phyloP scores from a whole-genome alignment of 2,113 vertebrate species.

The Notothenia coriiceps region DNA sequence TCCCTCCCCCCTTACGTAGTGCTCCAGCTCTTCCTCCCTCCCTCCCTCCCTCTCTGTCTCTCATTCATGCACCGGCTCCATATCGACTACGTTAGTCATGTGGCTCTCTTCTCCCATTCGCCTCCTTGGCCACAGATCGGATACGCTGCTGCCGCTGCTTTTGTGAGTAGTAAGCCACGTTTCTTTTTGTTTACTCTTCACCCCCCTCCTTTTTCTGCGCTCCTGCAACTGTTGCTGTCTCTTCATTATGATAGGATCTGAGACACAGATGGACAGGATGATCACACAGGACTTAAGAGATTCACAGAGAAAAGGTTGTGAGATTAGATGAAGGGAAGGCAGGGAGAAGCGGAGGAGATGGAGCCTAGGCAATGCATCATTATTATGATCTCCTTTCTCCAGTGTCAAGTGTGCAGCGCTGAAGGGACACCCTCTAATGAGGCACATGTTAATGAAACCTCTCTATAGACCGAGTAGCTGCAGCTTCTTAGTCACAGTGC shows the following conservation, averaged over 20 bases:
- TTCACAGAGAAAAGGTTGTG: slow-evolving; percentile 10
- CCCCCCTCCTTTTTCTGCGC: slow-evolving; percentile 13
- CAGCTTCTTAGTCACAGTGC: slow-evolving; percentile 20
- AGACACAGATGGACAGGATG: slow-evolving; percentile 38
- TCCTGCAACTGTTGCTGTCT: slow-evolving; percentile 64
- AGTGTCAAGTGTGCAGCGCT: slow-evolving; percentile 29
- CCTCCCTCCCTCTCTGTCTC: slow-evolving; percentile 28
- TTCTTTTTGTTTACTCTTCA: slow-evolving; percentile 23
- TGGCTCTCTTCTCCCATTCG: slow-evolving; percentile 32
- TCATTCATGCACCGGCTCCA: slow-evolving; percentile 63
- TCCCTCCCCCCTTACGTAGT: slow-evolving; percentile 30
- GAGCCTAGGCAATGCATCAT: slow-evolving; percentile 10
- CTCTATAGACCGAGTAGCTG: slow-evolving; percentile 27
- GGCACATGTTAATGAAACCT: slow-evolving; percentile 59
- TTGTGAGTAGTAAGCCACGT: slow-evolving; percentile 61
- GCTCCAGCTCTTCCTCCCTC: slow-evolving; percentile 40
- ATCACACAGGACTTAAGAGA: slow-evolving; percentile 28
- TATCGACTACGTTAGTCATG: slow-evolving; percentile 53
- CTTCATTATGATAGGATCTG: slow-evolving; percentile 26
- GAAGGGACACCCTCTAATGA: slow-evolving; percentile 55
- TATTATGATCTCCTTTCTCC: slow-evolving; percentile 2
- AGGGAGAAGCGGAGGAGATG: slow-evolving; percentile 16
- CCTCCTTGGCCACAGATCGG: slow-evolving; percentile 25
- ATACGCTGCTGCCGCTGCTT: slow-evolving; percentile 14
- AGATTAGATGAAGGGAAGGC: slow-evolving; percentile 24